Evolutionary conservation across 1,140 invertebrate genomes (phyloP), one percentile per base, ranked within the genome.

Genomic region (Calephelis virginiensis): DNA sequence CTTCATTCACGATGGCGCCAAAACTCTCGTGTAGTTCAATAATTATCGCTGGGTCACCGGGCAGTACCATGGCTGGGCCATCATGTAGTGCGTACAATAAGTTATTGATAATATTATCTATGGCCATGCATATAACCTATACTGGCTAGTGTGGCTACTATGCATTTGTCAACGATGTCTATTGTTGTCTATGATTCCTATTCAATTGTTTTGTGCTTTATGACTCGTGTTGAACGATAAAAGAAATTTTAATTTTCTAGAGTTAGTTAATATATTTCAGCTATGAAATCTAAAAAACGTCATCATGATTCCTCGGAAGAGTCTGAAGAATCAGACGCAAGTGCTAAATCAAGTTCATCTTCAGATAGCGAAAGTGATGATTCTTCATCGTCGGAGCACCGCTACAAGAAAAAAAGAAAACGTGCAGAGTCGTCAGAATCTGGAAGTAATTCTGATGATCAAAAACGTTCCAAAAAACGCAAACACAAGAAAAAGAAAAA

Each of bases 401-500:
- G 81, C 67, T 80, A 85, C 69, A 92, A 90, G 71, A 92, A 92
- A 71, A 91, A 90, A 78, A 86, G 77, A 68, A 91, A 91, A 79
- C 85, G 82, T 74, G 82, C 77, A 47, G 79, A 86, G 49, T 88
- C 86, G 43, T 85, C 86, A 11, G 81, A 86, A 40, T 90, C 89
- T 17, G 89, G 90, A 6, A 88, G 84, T 49, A 81, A 85, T 67
- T 84, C 82, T 3, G 86, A 87, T 65, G 82, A 81, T 11, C 85
- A 87, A 56, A 89, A 84, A 71, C 82, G 86, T 14, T 68, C 78
- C 1, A 91, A 91, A 64, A 92, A 91, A 78, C 83, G 86, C 17
- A 92, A 92, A 66, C 90, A 92, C 67, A 92, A 92, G 80, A 92
- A 92, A 71, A 92, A 92, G 71, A 92, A 91, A 77, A 89, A 87